Evolutionary conservation across 2,888 invertebrate species (phyloP), one percentile per base, ranked within the genome.

Genomic region (Panzeria rudis): DNA sequence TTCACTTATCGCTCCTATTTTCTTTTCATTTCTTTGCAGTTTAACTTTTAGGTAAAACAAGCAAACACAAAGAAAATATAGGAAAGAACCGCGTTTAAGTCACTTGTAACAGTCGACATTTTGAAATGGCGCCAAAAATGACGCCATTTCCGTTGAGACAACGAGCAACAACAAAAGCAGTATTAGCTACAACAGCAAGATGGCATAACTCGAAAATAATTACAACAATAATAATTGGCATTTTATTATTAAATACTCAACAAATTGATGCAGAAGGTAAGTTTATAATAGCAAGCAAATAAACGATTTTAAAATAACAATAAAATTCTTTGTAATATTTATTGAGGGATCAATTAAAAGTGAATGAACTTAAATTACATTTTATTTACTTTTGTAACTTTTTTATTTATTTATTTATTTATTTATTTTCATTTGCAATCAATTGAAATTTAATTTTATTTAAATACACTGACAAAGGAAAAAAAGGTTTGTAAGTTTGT

Each of bases 51-150:
- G 11, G 11, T 61, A 68, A n/a, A 69, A 47, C 23, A 61, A 2
- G 25, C 4, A 69, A 38, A 44, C 25, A 41, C 23, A 20, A 47
- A 13, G 23, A 52, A 64, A 71, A 61, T 35, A 72, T 54, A 47
- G 64, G 8, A 59, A 59, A 52, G 50, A 47, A 66, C 15, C 29
- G 25, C 38, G 13, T 59, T 64, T 25, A n/a, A 64, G 56, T 72
- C 73, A 69, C 64, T 79, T 76, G 32, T 54, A 25, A 62, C 23
- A 59, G 50, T 61, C 66, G 56, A 66, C 50, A 69, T 62, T 64
- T 80, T 83, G 86, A 86, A 87, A 88, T 89, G 90, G 91, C 90
- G 90, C 90, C 91, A 90, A 89, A 88, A 88, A 87, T 88, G 90
- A 90, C 91, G 90, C 90, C 90, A 90, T 91, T 89, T 87, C 89